A percentile compares a stretch with the other conserved stretches of the same genome.
These are phyloP conservation scores for Portunus trituberculatus DNA, from an alignment of 1,140 invertebrate genomes.

Conservation along the genomic window DNA sequence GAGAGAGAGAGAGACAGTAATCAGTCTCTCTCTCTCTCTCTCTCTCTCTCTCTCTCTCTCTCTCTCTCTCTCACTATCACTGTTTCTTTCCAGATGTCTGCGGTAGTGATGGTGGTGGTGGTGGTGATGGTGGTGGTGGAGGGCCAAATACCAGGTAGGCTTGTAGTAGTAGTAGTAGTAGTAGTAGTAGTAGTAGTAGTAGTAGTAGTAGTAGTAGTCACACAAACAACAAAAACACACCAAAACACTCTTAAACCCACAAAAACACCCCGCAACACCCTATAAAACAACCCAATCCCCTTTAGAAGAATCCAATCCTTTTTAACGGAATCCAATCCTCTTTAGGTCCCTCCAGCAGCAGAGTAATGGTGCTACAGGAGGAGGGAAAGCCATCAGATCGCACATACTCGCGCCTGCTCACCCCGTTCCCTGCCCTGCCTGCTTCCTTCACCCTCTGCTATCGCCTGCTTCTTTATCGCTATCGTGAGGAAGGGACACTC, in stretches of 20 bases:
- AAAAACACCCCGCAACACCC: not conserved
- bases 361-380: conserved; percentile 51
- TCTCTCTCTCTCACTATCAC: not conserved
- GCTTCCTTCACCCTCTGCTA: conserved; percentile 55
- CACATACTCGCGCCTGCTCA: conserved; percentile 45
- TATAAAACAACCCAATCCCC: not conserved
- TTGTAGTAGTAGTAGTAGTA: not conserved
- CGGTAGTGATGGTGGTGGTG: not conserved
- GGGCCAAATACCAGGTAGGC: not conserved
- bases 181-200: conserved; percentile 22
- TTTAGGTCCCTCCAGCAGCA: not conserved
- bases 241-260: not conserved
- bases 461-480: conserved; percentile 43
- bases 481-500: conserved; percentile 49
- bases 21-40: too few species aligned
- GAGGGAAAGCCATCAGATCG: not conserved
- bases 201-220: not conserved
- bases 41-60: too few species aligned
- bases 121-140: not conserved
- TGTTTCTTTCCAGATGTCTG: not conserved
- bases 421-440: conserved; percentile 31
- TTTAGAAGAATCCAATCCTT: not conserved
- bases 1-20: too few species aligned
- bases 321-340: not conserved
- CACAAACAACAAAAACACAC: not conserved